A percentile compares a stretch with the other conserved stretches of the same genome.
Conservation (phyloP, 2,797 vertebrate species). For the Hirundo rustica region DNA sequence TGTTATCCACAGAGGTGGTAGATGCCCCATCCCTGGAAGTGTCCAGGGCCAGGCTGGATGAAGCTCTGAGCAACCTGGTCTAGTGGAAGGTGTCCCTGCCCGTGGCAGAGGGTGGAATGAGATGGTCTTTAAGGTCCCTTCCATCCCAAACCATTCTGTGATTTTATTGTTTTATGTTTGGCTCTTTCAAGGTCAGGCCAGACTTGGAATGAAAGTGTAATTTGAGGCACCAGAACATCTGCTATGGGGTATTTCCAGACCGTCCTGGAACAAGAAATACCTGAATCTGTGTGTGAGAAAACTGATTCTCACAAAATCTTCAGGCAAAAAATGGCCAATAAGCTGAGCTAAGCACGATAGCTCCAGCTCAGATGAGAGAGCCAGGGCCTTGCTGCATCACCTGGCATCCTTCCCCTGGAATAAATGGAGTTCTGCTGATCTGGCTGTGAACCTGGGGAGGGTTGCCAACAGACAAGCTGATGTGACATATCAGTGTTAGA, state of each 20-base stretch:
- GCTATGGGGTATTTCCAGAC: neutral
- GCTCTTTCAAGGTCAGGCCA: neutral
- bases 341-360: neutral
- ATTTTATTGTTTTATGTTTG: neutral
- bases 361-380: neutral
- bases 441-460: neutral
- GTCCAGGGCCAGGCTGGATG: neutral
- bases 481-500: neutral
- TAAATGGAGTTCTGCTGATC: slow-evolving; percentile 23
- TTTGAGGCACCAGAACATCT: slow-evolving; percentile 2
- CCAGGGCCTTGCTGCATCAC: neutral
- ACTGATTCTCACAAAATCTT: neutral
- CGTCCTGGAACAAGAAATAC: neutral
- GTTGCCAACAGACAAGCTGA: neutral
- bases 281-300: neutral
- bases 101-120: neutral
- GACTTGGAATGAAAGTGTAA: neutral
- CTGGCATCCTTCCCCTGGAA: slow-evolving; percentile 6
- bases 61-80: neutral
- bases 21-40: neutral
- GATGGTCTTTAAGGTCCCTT: neutral
- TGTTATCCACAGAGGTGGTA: neutral
- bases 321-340: neutral
- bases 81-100: neutral
- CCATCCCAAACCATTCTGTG: neutral